These are phyloP conservation scores for Cephonodes hylas DNA, from an alignment of 2,888 invertebrate genomes.

Conservation along the genomic window DNA sequence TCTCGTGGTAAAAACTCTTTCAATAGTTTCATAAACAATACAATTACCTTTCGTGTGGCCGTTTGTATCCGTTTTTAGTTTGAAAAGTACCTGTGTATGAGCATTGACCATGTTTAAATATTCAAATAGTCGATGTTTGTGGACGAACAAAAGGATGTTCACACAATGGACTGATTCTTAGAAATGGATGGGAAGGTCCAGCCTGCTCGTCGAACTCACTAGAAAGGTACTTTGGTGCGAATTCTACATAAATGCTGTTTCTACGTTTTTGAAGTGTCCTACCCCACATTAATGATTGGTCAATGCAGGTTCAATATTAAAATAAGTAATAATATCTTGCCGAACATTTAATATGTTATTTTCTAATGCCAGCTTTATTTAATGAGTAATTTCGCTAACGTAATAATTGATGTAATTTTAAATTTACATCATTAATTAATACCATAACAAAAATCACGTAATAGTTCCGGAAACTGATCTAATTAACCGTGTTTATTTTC, in stretches of 20 bases:
- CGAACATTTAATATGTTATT: too few species aligned
- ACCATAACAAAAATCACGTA: too few species aligned
- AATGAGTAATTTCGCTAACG: too few species aligned
- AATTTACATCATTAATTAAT: too few species aligned
- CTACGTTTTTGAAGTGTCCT: neutral
- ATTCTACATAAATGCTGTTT: neutral
- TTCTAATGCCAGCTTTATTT: too few species aligned
- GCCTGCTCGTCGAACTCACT: neutral
- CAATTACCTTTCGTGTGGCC: neutral
- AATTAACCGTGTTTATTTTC: too few species aligned
- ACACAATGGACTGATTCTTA: neutral
- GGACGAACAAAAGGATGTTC: slow-evolving; percentile 2
- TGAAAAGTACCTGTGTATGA: neutral
- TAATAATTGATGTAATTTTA: too few species aligned
- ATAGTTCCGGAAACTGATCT: too few species aligned
- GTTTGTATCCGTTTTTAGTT: neutral
- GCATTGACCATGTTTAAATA: neutral
- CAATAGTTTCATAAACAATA: neutral
- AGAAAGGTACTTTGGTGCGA: neutral
- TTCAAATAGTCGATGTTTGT: neutral
- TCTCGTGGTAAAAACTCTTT: neutral
- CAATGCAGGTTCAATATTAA: too few species aligned
- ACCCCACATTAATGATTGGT: too few species aligned
- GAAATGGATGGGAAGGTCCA: neutral
- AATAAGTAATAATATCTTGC: too few species aligned